Conservation (phyloP, 2,797 vertebrate genomes). For the Tenualosa ilisha region DNA sequence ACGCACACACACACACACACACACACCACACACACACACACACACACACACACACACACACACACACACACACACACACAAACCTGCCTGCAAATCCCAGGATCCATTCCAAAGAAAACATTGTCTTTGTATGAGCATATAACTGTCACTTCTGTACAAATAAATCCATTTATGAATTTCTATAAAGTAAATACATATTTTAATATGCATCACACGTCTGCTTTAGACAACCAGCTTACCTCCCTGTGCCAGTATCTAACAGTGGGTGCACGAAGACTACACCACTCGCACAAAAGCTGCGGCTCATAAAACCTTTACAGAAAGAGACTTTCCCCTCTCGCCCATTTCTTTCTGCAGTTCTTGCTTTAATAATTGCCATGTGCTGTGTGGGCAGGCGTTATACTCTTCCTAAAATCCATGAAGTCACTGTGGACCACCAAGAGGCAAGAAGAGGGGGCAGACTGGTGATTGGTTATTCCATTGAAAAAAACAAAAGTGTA, state of each 20-base stretch:
- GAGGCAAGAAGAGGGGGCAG: conserved; percentile 11
- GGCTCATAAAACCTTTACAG: conserved; percentile 4
- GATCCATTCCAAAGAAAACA: conserved; percentile 19
- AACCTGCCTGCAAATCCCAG: neutral
- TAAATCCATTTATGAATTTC: neutral
- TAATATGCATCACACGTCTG: neutral
- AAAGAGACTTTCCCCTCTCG: neutral
- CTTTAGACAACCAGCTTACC: neutral
- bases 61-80: neutral
- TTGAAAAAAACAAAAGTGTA: conserved; percentile 35
- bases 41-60: neutral
- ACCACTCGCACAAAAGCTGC: neutral
- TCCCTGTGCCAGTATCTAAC: neutral
- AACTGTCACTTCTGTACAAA: neutral
- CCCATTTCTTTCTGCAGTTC: neutral
- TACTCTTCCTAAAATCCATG: neutral
- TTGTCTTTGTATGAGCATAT: neutral
- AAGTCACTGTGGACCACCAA: conserved; percentile 41
- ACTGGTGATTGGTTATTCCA: conserved; percentile 17
- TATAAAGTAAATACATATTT: neutral
- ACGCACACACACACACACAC: neutral
- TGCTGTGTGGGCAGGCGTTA: conserved; percentile 14
- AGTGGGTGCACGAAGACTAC: neutral
- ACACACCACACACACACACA: neutral
- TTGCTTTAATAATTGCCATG: conserved; percentile 42